Percentiles rank a stretch among this genome's conserved stretches.
phyloP scores from a whole-genome alignment of 2,888 invertebrate species.

The Himalopsyche japonica region DNA sequence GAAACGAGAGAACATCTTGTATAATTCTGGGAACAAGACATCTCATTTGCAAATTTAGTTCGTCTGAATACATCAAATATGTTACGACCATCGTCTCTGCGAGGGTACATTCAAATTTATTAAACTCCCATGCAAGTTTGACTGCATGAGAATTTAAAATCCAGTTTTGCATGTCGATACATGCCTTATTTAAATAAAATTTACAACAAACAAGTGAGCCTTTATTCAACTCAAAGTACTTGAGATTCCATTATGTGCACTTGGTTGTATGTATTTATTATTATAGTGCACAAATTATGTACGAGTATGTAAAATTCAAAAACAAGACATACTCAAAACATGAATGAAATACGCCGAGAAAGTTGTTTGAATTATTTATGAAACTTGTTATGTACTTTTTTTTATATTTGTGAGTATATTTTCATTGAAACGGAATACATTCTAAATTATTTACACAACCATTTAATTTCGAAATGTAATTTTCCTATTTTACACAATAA shows the following conservation, averaged over 20 bases:
- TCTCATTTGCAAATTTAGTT: not conserved
- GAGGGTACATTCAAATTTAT: slow-evolving; percentile 15
- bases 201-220: not conserved
- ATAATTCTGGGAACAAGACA: not conserved
- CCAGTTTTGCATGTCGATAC: not conserved
- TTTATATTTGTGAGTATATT: no score
- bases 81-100: not conserved
- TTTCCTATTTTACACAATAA: no score
- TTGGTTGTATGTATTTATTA: not conserved
- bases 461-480: no score
- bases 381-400: no score
- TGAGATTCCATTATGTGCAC: not conserved
- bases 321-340: not conserved
- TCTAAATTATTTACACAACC: no score
- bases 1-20: not conserved
- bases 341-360: not conserved
- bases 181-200: not conserved
- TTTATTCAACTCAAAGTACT: not conserved
- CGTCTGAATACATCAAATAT: not conserved
- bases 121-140: slow-evolving; percentile 33
- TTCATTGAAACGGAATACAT: no score
- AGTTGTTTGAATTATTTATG: no score
- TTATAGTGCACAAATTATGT: not conserved
- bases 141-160: slow-evolving; percentile 33
- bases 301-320: not conserved